Evolutionary conservation across 92 coral and sea anemone species (phyloP).

Genomic region (Muricea muricata): DNA sequence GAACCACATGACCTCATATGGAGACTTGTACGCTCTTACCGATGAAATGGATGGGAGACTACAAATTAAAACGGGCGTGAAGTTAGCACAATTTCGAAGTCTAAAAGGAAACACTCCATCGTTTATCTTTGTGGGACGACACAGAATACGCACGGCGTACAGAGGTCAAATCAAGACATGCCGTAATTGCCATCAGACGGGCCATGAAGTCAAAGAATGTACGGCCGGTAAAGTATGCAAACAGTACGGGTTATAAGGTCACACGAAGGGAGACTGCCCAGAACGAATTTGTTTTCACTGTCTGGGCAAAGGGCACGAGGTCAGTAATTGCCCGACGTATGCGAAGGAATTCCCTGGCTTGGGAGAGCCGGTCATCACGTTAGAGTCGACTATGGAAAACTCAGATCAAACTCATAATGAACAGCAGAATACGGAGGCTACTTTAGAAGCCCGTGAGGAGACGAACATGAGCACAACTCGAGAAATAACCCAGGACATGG

Average conservation of each 20-base stretch:
- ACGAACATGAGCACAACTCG: too few species aligned
- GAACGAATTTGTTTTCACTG: not conserved
- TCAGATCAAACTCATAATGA: too few species aligned
- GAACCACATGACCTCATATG: not conserved
- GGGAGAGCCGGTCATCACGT: too few species aligned
- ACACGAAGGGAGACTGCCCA: not conserved
- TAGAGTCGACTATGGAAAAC: too few species aligned
- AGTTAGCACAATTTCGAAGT: not conserved
- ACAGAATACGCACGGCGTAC: not conserved
- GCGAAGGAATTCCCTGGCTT: too few species aligned
- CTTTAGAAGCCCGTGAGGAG: too few species aligned
- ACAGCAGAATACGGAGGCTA: too few species aligned
- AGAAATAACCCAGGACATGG: too few species aligned
- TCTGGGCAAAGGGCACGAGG: too few species aligned
- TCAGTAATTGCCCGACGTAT: too few species aligned
- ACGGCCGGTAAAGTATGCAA: not conserved
- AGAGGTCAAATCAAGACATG: not conserved
- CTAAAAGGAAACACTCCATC: not conserved
- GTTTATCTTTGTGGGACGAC: not conserved
- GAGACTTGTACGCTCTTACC: not conserved
- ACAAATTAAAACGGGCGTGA: slow-evolving; percentile 1
- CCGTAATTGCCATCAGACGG: slow-evolving; percentile 9
- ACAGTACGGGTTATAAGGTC: not conserved
- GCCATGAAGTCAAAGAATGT: not conserved
- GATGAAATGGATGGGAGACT: slow-evolving; percentile 6